Conservation (phyloP, 2,888 invertebrate genomes). For the Drosophila kokeensis region DNA sequence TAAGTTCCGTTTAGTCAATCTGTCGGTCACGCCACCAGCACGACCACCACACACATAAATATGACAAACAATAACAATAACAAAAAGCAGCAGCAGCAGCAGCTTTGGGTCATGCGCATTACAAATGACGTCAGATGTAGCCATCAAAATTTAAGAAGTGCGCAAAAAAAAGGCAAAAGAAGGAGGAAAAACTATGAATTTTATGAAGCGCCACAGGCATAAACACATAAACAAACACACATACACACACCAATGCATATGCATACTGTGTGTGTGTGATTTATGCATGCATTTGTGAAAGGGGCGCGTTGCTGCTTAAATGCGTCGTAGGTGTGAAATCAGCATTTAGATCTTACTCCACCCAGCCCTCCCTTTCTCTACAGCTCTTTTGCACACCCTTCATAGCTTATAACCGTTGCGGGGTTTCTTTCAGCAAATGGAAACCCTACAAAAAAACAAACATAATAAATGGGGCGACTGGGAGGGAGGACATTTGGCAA, state of each 20-base stretch:
- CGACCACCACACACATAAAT: constrained; percentile 48
- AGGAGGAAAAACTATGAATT: constrained; percentile 56
- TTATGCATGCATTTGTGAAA: constrained; percentile 47
- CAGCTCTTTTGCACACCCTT: neutral
- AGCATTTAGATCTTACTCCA: constrained; percentile 26
- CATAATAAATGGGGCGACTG: constrained; percentile 1
- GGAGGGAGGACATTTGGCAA: constrained; percentile 35
- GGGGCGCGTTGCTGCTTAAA: constrained; percentile 29
- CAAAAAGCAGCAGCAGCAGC: constrained; percentile 37
- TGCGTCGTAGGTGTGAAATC: constrained; percentile 66
- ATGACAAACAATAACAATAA: constrained; percentile 51
- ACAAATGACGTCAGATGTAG: constrained; percentile 74
- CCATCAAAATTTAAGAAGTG: constrained; percentile 77
- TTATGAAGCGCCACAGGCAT: constrained; percentile 53
- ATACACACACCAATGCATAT: constrained; percentile 1
- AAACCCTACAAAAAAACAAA: constrained; percentile 55
- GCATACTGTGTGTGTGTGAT: constrained; percentile 58
- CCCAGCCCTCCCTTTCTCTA: neutral
- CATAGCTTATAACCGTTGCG: constrained; percentile 44
- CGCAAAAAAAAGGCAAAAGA: constrained; percentile 64
- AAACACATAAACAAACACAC: constrained; percentile 17
- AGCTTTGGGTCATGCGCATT: constrained; percentile 74
- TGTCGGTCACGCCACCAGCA: constrained; percentile 75
- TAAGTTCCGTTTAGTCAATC: constrained; percentile 77
- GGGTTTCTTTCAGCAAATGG: constrained; percentile 62